These are phyloP conservation scores for Rotaria sp. DNA, from an alignment of 2,888 invertebrate species.

Conservation along the genomic window DNA sequence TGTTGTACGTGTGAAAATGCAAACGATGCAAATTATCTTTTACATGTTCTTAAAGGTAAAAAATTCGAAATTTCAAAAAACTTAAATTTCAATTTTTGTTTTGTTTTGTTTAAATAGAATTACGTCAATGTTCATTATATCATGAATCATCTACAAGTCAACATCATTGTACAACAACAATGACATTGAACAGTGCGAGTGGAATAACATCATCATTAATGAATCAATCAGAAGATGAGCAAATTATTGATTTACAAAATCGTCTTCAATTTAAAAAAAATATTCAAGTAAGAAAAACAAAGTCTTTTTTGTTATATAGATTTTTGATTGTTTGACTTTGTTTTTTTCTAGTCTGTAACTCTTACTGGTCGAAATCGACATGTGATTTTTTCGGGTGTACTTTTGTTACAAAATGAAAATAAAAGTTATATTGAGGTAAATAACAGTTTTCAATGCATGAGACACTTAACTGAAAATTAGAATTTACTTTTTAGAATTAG, in stretches of 20 bases:
- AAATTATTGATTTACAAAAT: slow-evolving; percentile 11
- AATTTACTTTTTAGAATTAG: no score
- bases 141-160: not conserved
- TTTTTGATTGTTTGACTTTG: not conserved
- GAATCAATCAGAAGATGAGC: not conserved
- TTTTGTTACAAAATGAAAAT: not conserved
- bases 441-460: not conserved
- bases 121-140: not conserved
- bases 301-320: no score
- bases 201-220: not conserved
- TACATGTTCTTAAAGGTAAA: slow-evolving; percentile 1
- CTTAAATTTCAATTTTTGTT: not conserved
- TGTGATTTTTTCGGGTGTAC: not conserved
- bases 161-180: not conserved
- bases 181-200: slow-evolving; percentile 11
- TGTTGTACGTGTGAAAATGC: not conserved
- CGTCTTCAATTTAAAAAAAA: not conserved
- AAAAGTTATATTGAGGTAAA: not conserved
- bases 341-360: not conserved
- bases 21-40: slow-evolving; percentile 4
- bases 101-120: not conserved
- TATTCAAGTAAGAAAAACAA: not conserved
- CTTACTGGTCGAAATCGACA: not conserved
- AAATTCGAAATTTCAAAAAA: no score
- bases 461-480: no score